Conservation (phyloP, 2,113 vertebrate species). For the Rhabdornis inornatus region DNA sequence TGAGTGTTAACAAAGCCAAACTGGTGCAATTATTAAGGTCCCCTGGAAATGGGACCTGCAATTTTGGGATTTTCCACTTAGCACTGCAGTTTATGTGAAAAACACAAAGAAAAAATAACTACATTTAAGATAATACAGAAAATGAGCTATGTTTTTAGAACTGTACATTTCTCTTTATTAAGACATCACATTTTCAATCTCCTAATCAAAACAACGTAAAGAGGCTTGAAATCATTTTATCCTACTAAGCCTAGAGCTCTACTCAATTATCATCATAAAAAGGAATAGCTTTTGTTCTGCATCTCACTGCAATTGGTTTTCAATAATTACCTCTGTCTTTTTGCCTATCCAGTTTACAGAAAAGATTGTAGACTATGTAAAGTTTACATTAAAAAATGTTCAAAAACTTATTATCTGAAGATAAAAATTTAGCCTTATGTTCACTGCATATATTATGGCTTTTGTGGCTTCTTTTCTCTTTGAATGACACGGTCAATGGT, state of each 20-base stretch:
- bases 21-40: not conserved
- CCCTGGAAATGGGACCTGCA: not conserved
- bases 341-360: constrained; percentile 38
- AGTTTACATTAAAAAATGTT: constrained; percentile 57
- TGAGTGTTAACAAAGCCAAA: not conserved
- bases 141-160: not conserved
- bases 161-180: constrained; percentile 47
- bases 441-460: constrained; percentile 43
- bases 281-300: constrained; percentile 64
- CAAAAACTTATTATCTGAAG: constrained; percentile 49
- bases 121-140: not conserved
- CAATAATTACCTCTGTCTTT: constrained; percentile 57
- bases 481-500: constrained; percentile 61
- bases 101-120: not conserved
- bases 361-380: constrained; percentile 42
- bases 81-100: not conserved
- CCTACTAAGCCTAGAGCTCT: constrained; percentile 44
- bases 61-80: not conserved
- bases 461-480: constrained; percentile 46
- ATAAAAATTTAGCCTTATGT: constrained; percentile 51
- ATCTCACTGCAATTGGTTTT: constrained; percentile 55
- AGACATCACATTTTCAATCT: constrained; percentile 63
- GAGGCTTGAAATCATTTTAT: constrained; percentile 69
- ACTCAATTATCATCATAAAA: constrained; percentile 69
- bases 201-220: constrained; percentile 59